These are phyloP conservation scores for Orthosia gracilis DNA, from an alignment of 2,888 invertebrate genomes.

Conservation along the genomic window DNA sequence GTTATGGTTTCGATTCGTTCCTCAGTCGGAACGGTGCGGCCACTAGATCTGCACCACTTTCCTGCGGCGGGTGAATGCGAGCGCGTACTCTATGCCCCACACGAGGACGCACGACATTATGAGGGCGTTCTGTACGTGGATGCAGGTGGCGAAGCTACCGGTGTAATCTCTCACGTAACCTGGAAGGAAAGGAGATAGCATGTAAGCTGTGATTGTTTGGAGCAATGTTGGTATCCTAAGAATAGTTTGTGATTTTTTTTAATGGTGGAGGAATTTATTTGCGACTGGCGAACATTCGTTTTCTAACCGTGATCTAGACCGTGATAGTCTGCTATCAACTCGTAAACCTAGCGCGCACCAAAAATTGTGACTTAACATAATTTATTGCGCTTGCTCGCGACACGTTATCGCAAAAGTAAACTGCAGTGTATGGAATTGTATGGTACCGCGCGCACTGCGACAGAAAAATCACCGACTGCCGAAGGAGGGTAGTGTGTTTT, in stretches of 20 bases:
- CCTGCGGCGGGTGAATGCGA: slow-evolving; percentile 85
- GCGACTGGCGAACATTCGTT: background rate
- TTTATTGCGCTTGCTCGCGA: too few species aligned
- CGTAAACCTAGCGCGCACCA: too few species aligned
- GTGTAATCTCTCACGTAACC: slow-evolving; percentile 94
- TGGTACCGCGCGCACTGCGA: too few species aligned
- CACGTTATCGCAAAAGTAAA: too few species aligned
- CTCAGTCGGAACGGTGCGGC: slow-evolving; percentile 22
- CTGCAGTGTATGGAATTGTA: too few species aligned
- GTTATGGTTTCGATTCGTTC: slow-evolving; percentile 34
- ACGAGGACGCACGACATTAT: slow-evolving; percentile 93
- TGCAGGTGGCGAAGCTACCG: slow-evolving; percentile 93
- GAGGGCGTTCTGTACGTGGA: slow-evolving; percentile 94
- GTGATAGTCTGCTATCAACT: too few species aligned
- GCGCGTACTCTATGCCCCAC: slow-evolving; percentile 93
- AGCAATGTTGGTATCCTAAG: background rate
- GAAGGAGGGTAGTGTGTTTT: too few species aligned
- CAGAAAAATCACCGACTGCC: too few species aligned
- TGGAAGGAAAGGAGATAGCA: slow-evolving; percentile 74
- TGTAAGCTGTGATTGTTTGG: background rate
- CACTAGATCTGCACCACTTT: slow-evolving; percentile 88
- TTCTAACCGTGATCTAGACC: background rate
- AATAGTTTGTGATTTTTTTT: background rate
- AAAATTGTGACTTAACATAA: too few species aligned
- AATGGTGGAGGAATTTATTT: background rate